These are phyloP conservation scores for Trichopoda pennipes DNA, from an alignment of 2,888 invertebrate genomes.

Conservation along the genomic window DNA sequence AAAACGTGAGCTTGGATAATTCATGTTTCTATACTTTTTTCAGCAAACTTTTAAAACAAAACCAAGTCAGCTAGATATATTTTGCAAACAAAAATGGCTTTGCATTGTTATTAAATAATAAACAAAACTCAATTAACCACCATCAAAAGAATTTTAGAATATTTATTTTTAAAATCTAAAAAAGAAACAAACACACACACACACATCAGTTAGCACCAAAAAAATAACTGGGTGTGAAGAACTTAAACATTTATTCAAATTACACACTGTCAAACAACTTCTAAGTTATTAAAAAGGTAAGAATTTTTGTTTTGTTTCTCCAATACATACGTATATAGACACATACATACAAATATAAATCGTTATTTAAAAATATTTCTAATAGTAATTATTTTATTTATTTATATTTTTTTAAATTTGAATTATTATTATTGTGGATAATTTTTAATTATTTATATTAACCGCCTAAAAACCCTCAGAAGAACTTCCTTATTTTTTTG, in stretches of 20 bases:
- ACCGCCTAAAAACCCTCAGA: slow-evolving; percentile 21
- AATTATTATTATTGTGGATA: neutral
- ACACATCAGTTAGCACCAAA: slow-evolving; percentile 18
- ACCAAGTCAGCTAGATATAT: slow-evolving; percentile 13
- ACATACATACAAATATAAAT: neutral
- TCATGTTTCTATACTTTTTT: slow-evolving; percentile 23
- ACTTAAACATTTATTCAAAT: slow-evolving; percentile 15
- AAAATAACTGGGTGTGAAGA: slow-evolving; percentile 40
- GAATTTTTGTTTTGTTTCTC: neutral
- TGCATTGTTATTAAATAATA: slow-evolving; percentile 27
- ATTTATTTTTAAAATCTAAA: neutral
- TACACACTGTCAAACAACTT: slow-evolving; percentile 15
- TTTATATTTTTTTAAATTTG: neutral
- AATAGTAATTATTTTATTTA: neutral
- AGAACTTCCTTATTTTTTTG: slow-evolving; percentile 31
- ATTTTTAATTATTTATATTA: slow-evolving; percentile 12
- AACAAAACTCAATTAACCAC: neutral
- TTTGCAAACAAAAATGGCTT: slow-evolving; percentile 15
- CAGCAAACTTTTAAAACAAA: slow-evolving; percentile 27
- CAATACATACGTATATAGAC: neutral
- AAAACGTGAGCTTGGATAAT: slow-evolving; percentile 40
- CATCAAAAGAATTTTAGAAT: slow-evolving; percentile 6
- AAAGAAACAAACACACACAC: neutral
- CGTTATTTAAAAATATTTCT: neutral
- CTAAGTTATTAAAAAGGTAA: slow-evolving; percentile 44